Evolutionary conservation across 2,113 vertebrate species (phyloP).

Genomic region (Aptenodytes patagonicus): DNA sequence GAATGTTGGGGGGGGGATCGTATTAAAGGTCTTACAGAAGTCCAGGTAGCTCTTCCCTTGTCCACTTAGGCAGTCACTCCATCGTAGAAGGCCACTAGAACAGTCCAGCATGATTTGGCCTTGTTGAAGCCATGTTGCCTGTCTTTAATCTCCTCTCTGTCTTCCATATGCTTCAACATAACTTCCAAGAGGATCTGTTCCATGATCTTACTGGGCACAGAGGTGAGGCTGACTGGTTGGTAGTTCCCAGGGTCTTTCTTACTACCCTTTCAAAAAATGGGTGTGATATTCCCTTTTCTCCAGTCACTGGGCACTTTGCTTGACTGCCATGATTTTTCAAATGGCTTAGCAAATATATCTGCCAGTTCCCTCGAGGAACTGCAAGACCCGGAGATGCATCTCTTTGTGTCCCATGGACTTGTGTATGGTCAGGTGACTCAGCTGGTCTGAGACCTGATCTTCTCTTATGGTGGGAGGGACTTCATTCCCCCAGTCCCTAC

Average conservation of each 20-base stretch:
- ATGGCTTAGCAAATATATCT: background rate
- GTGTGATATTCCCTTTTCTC: background rate
- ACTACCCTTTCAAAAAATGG: background rate
- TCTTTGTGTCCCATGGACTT: too few relatives aligned
- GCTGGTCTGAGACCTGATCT: accelerated
- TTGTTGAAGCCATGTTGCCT: background rate
- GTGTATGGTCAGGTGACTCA: background rate
- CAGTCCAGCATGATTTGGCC: background rate
- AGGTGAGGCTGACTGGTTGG: background rate
- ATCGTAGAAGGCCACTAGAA: background rate
- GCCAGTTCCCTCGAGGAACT: background rate
- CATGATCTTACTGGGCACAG: background rate
- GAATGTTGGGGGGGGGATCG: accelerated
- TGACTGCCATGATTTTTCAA: background rate
- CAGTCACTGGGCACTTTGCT: background rate
- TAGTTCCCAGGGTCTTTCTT: background rate
- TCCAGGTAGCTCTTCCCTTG: background rate
- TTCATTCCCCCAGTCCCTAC: background rate
- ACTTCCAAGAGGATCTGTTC: background rate
- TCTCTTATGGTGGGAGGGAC: background rate
- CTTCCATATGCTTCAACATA: background rate
- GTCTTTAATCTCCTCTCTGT: background rate
- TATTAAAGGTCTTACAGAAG: background rate
- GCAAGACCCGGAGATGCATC: background rate
- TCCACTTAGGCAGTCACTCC: background rate